These are phyloP conservation scores for Gonioctena quinquepunctata DNA, from an alignment of 1,140 invertebrate genomes.

Conservation along the genomic window DNA sequence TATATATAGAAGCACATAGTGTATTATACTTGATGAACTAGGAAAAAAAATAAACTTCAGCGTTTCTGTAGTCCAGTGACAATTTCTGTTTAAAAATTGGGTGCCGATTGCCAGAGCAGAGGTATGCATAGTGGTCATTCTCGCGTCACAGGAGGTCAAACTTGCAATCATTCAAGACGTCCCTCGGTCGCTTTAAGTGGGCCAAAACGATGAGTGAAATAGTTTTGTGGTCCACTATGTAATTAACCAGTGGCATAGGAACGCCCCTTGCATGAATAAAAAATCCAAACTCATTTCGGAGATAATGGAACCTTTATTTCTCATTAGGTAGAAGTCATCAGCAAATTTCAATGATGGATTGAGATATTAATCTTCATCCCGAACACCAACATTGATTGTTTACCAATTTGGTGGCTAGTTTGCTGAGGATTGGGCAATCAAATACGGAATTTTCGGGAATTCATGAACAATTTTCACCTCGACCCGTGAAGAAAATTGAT, in stretches of 20 bases:
- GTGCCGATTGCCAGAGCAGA: too few species aligned
- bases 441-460: not conserved
- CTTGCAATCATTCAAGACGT: not conserved
- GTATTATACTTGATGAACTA: too few species aligned
- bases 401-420: not conserved
- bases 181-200: not conserved
- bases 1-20: too few species aligned
- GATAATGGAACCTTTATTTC: not conserved
- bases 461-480: not conserved
- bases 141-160: not conserved
- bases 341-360: slow-evolving; percentile 8
- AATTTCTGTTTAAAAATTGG: too few species aligned
- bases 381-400: not conserved
- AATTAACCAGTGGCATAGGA: slow-evolving; percentile 29
- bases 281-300: slow-evolving; percentile 14
- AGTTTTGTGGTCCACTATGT: slow-evolving; percentile 22
- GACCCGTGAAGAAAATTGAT: too few species aligned
- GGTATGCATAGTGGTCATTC: too few species aligned
- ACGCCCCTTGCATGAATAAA: slow-evolving; percentile 25
- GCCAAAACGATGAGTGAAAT: slow-evolving; percentile 27
- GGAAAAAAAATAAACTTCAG: too few species aligned
- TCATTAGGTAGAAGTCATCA: slow-evolving; percentile 10
- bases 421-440: too few species aligned
- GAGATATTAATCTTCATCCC: slow-evolving; percentile 6
- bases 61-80: too few species aligned